Percentiles rank a stretch among this genome's conserved stretches.
Conservation (phyloP, 1,140 invertebrate genomes). For the Drosophila saltans region DNA sequence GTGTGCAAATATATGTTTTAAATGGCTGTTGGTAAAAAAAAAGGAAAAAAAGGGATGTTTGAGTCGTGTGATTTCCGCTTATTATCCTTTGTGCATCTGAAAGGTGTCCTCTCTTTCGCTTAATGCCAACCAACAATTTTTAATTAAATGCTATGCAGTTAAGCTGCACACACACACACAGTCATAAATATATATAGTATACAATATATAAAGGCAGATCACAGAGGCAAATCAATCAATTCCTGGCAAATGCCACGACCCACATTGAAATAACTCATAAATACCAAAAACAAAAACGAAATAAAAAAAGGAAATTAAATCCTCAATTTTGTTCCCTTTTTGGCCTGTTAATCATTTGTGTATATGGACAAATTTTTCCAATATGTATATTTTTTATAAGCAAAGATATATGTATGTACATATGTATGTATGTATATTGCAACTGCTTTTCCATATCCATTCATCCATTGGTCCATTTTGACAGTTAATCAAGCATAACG, state of each 20-base stretch:
- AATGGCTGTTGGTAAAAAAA: constrained; percentile 14
- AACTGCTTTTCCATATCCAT: not conserved
- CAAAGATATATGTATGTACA: not conserved
- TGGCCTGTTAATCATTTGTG: constrained; percentile 9
- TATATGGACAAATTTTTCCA: not conserved
- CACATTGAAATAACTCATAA: constrained; percentile 16
- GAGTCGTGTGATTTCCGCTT: constrained; percentile 55
- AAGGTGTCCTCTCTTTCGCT: constrained; percentile 11
- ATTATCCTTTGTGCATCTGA: constrained; percentile 46
- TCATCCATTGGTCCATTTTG: constrained; percentile 1
- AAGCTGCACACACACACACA: not conserved
- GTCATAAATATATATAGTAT: not conserved
- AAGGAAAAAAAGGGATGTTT: constrained; percentile 34
- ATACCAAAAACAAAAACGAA: not conserved
- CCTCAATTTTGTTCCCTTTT: not conserved
- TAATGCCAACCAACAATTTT: constrained; percentile 4
- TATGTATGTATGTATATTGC: not conserved
- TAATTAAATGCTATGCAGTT: constrained; percentile 20
- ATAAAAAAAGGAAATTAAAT: not conserved
- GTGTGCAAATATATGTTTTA: constrained; percentile 10
- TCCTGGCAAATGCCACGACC: constrained; percentile 3
- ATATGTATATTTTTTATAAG: too few species aligned
- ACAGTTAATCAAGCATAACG: constrained; percentile 16
- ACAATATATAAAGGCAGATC: not conserved
- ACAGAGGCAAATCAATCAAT: constrained; percentile 11